Base-by-base conservation (phyloP, 2,888 invertebrate genomes). In the Cacoxenus indagator region DNA sequence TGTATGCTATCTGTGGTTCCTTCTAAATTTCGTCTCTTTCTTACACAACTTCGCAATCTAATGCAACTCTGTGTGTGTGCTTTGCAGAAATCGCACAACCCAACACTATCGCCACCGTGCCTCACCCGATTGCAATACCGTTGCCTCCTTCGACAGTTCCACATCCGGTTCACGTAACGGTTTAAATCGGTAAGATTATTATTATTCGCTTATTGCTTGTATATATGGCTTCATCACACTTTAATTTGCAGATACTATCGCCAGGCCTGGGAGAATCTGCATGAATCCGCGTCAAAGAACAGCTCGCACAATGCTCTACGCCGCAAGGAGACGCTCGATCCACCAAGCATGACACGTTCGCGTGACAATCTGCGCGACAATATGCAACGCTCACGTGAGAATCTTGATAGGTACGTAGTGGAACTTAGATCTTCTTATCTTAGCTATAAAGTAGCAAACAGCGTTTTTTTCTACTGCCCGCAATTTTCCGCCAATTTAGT, bases 261-360 rank as follows among this genome's bases (percentile, higher is more conserved):
- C 29, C 94, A 96, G 87, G 96, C 96, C 2, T 97, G 97, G 97
- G 96, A 96, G 86, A 96, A 96, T 86, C 90, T 97, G 2, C 95
- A 95, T 86, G 95, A 95, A 86, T 93, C 94, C 4, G 92, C 94
- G 3, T 91, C 91, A 24, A 92, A 92, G 82, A 87, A 87, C 64
- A 87, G 87, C 75, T 86, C 88, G 8, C 92, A 91, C 78, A 90
- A 89, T 81, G 91, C 92, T 0, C 87, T 92, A 64, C 89, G 91
- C 64, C 91, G 92, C 67, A 94, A 93, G 85, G 93, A 94, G 78
- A 93, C 93, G 43, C 87, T 93, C 82, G 93, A 93, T 87, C 92
- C 92, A 79, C 92, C 92, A 26, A 90, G 84, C 76, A 85, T 87
- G 78, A 80, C 85, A 24, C 84, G 87, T 4, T 85, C 87, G 43